Conservation (phyloP, 2,888 invertebrate species). For the Ligdia adustata region DNA sequence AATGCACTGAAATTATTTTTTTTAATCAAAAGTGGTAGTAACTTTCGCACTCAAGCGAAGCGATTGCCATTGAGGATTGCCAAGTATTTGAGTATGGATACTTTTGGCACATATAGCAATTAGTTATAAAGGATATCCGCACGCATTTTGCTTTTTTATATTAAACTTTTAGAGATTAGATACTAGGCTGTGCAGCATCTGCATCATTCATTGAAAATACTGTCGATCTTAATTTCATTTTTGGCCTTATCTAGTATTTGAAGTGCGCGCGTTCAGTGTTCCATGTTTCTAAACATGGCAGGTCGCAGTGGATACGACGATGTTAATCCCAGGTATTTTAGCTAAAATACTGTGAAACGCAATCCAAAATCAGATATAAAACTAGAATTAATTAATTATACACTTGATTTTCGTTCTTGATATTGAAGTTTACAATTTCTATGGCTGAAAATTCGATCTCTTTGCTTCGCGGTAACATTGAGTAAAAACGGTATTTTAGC, state of each 20-base stretch:
- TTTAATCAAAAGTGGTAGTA: no score
- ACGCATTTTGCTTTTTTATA: no score
- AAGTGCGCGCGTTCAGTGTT: constrained; percentile 77
- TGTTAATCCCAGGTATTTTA: constrained; percentile 89
- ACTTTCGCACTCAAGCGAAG: no score
- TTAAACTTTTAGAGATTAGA: no score
- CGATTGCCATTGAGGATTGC: no score
- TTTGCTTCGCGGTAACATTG: constrained; percentile 71
- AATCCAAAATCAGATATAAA: constrained; percentile 31
- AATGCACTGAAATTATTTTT: no score
- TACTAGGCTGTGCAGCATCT: no score
- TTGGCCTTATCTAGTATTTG: constrained; percentile 43
- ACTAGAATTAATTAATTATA: constrained; percentile 36
- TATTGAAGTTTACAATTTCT: constrained; percentile 28
- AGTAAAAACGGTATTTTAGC: constrained; percentile 68
- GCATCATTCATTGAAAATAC: no score
- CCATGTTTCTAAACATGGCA: constrained; percentile 92
- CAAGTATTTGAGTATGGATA: no score
- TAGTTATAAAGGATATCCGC: no score
- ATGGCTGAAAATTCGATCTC: constrained; percentile 45
- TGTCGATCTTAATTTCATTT: no score
- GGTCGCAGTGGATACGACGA: constrained; percentile 94
- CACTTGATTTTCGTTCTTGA: constrained; percentile 12
- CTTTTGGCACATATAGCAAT: no score
- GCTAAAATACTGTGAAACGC: constrained; percentile 51